phyloP scores from a whole-genome alignment of 2,113 vertebrate genomes.

The Amblyornis subalaris region DNA sequence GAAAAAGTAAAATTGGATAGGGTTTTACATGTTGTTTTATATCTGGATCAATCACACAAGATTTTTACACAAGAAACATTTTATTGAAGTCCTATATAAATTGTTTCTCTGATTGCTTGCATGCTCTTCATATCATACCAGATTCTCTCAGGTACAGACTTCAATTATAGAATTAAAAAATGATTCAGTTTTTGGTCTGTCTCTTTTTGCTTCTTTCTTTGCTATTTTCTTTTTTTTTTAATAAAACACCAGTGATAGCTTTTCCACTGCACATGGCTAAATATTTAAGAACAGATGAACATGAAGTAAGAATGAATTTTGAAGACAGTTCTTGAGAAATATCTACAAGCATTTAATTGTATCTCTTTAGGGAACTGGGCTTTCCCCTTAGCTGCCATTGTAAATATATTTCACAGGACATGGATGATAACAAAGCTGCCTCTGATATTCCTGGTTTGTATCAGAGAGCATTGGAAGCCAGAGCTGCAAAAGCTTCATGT shows the following conservation, averaged over 20 bases:
- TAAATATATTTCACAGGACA: not conserved
- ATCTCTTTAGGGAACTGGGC: not conserved
- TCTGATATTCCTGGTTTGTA: not conserved
- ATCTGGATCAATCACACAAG: not conserved
- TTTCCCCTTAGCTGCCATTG: not conserved
- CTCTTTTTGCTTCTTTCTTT: not conserved
- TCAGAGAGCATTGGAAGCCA: not conserved
- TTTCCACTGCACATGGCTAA: not conserved
- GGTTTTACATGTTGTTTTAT: not conserved
- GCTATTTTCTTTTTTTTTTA: not conserved
- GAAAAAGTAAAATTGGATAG: not conserved
- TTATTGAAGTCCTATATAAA: not conserved
- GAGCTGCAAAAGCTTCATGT: not conserved
- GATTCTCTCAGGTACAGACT: not conserved
- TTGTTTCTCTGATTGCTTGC: not conserved
- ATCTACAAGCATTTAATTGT: not conserved
- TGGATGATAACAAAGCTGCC: not conserved
- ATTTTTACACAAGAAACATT: constrained; percentile 14
- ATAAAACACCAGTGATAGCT: not conserved
- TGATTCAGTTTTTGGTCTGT: not conserved
- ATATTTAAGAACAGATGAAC: not conserved
- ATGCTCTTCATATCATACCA: not conserved
- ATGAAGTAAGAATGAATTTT: not conserved
- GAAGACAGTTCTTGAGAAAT: not conserved
- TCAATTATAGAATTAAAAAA: not conserved